Conservation (phyloP, 53 echinoderm and acorn worm genomes). For the Hippasteria phrygiana region DNA sequence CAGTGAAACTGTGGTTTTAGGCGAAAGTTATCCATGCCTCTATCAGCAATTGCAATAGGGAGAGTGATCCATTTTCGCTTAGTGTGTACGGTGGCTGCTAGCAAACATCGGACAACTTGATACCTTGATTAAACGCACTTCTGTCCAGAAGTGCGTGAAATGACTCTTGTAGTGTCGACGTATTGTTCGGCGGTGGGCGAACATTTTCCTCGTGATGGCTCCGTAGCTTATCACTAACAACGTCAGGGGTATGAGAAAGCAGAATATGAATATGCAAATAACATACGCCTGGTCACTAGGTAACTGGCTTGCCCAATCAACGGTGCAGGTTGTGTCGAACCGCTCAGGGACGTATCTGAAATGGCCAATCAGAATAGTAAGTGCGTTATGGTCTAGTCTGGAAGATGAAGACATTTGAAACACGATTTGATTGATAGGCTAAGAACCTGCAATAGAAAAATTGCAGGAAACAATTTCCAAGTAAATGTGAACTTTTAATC, state of each 20-base stretch:
- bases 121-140: conserved; percentile 74
- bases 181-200: conserved; percentile 41
- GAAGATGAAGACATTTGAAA: no score
- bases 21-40: no score
- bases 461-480: no score
- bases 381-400: background rate
- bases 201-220: conserved; percentile 63
- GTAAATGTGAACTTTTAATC: no score
- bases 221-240: conserved; percentile 57
- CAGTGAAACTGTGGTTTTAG: no score
- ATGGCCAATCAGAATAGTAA: background rate
- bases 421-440: no score
- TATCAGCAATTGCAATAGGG: no score
- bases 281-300: conserved; percentile 50
- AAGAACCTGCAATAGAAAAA: no score
- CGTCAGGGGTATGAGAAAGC: conserved; percentile 33
- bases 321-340: conserved; percentile 71
- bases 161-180: conserved; percentile 25
- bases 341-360: conserved; percentile 75
- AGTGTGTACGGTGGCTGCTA: no score
- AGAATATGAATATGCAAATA: conserved; percentile 39
- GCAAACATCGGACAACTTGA: no score
- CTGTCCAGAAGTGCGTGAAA: conserved; percentile 51
- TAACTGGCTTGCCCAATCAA: conserved; percentile 60
- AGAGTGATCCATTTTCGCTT: no score